These are phyloP conservation scores for Cyphomyrus discorhynchus DNA, from an alignment of 2,113 vertebrate genomes.

Conservation along the genomic window DNA sequence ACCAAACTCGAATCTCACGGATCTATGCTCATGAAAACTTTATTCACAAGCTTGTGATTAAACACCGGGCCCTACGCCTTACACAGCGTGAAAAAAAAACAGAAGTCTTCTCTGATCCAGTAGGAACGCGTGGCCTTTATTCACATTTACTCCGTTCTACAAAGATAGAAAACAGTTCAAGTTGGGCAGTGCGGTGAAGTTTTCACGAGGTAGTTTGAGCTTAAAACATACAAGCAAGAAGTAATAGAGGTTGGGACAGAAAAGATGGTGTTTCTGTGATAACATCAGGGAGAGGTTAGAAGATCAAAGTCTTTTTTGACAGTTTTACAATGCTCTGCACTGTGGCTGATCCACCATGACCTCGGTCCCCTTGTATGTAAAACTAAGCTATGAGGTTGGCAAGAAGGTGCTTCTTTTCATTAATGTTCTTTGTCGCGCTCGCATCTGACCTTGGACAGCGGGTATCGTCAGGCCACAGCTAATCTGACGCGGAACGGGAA, in stretches of 20 bases:
- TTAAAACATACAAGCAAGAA: conserved; percentile 1
- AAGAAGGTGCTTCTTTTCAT: background rate
- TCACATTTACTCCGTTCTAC: conserved; percentile 9
- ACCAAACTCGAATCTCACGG: conserved; percentile 30
- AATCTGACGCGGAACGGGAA: conserved; percentile 9
- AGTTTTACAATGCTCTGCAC: background rate
- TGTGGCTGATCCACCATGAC: background rate
- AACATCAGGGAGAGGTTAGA: background rate
- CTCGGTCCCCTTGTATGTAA: background rate
- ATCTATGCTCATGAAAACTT: conserved; percentile 53
- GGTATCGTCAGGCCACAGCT: background rate
- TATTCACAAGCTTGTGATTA: conserved; percentile 39
- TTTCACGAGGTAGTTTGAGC: background rate
- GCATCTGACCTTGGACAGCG: background rate
- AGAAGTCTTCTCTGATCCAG: conserved; percentile 20
- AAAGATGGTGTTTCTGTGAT: background rate
- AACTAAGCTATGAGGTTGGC: background rate
- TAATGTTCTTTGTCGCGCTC: background rate
- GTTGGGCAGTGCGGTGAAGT: conserved; percentile 1
- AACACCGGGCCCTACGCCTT: conserved; percentile 34
- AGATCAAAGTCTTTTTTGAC: conserved; percentile 2
- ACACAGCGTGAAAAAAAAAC: conserved; percentile 39
- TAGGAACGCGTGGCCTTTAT: conserved; percentile 23
- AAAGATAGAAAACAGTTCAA: conserved; percentile 13
- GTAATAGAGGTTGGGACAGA: background rate